Base-by-base conservation (phyloP, 2,113 vertebrate species). In the Martes martes region DNA sequence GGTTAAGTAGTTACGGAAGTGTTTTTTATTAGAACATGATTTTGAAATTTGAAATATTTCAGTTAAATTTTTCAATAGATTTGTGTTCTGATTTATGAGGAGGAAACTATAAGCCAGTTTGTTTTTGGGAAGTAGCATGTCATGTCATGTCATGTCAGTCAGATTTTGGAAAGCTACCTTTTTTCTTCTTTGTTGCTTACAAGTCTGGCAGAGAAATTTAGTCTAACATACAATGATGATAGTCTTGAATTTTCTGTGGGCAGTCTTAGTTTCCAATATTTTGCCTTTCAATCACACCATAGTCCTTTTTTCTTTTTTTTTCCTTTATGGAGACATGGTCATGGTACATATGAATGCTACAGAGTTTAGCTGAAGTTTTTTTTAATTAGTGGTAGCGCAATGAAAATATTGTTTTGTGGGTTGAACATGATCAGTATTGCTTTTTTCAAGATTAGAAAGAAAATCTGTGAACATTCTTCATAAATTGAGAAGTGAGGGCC, bases 21-120 rank as follows among this genome's bases (percentile, higher is more conserved):
- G 11, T 91, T 80, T 63, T 92, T 74, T 57, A 42, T 47, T 89
- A 76, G 57, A 93, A 93, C 11, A 52, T 89, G 73, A 71, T 89
- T 94, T 89, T 93, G 61, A 92, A 45, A n/a, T 96, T 92, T 90
- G 79, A 82, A 63, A 57, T 88, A 73, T 57, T 94, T 47, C 42
- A 94, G 4, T 90, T 36, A 83, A 83, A 82, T 85, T 23, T 74
- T 61, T 67, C 28, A 69, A 23, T 74, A 80, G 89, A 45, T 87
- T 83, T 94, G 23, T 92, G n/a, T 92, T 86, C 67, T 93, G 47
- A 86, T 52, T 94, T 94, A 73, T 33, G 61, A 88, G 67, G 42
- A 89, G 50, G 55, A 31, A 47, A 21, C 74, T 18, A 15, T n/a
- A 86, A 89, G 81, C 67, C 94, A 16, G 73, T 89, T 80, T 83